Conservation (phyloP, 2,113 vertebrate genomes). For the Oncorhynchus mykiss region DNA sequence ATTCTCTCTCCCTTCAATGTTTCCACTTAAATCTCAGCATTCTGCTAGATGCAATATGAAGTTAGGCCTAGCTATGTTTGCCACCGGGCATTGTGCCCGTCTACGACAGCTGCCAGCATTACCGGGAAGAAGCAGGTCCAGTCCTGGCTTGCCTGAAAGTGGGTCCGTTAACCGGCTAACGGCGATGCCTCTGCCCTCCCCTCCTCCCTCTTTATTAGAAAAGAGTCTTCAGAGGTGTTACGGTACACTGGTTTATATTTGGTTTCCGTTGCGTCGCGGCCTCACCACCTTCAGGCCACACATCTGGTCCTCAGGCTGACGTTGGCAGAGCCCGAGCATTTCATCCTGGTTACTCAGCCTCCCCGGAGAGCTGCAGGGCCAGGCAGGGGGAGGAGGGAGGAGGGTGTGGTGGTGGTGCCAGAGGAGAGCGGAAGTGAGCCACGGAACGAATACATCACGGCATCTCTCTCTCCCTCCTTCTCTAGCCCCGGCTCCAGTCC, state of each 20-base stretch:
- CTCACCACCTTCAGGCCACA: slow-evolving; percentile 71
- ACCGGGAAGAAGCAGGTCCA: slow-evolving; percentile 39
- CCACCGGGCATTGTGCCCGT: slow-evolving; percentile 19
- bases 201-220: neutral
- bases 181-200: slow-evolving; percentile 39
- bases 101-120: slow-evolving; percentile 29
- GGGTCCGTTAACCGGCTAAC: slow-evolving; percentile 35
- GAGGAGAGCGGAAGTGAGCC: slow-evolving; percentile 57
- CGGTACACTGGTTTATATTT: slow-evolving; percentile 66
- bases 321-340: slow-evolving; percentile 68
- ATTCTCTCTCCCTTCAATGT: slow-evolving; percentile 58
- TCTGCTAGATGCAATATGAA: slow-evolving; percentile 46
- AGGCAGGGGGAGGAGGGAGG: slow-evolving; percentile 20
- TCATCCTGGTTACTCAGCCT: slow-evolving; percentile 72
- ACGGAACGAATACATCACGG: slow-evolving; percentile 67
- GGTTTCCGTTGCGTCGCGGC: slow-evolving; percentile 69
- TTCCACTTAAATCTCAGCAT: slow-evolving; percentile 52
- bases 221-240: slow-evolving; percentile 59
- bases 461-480: slow-evolving; percentile 61
- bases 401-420: slow-evolving; percentile 31
- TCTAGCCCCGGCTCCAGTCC: slow-evolving; percentile 55
- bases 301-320: slow-evolving; percentile 69
- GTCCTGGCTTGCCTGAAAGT: slow-evolving; percentile 22
- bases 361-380: slow-evolving; percentile 59
- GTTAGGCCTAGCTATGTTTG: slow-evolving; percentile 35